Conservation (phyloP, 2,113 vertebrate genomes). For the Scomber colias region DNA sequence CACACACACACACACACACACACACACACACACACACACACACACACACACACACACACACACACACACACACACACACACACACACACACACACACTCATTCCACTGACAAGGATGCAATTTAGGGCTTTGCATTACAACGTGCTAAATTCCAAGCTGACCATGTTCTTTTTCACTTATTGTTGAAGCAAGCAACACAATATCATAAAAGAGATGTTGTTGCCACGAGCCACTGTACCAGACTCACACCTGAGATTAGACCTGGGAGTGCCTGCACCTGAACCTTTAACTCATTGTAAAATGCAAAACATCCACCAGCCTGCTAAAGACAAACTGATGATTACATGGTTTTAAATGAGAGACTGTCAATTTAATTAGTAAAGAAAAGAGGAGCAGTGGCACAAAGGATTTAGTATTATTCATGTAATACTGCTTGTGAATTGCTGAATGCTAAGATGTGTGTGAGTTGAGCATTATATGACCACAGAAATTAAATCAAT, state of each 20-base stretch:
- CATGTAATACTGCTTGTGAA: background rate
- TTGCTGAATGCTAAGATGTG: background rate
- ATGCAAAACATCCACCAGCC: background rate
- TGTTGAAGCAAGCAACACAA: constrained; percentile 25
- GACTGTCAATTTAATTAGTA: background rate
- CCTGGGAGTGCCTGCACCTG: background rate
- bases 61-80: too few relatives aligned
- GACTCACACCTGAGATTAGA: constrained; percentile 47
- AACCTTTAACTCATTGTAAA: constrained; percentile 2
- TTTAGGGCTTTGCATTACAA: constrained; percentile 36
- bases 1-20: background rate
- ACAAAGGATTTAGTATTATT: background rate
- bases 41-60: too few relatives aligned
- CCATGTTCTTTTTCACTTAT: constrained; percentile 13
- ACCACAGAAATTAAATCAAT: constrained; percentile 1
- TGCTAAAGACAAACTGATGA: background rate
- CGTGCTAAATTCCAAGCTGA: constrained; percentile 12
- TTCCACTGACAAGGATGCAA: constrained; percentile 36
- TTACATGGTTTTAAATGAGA: background rate
- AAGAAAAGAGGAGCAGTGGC: background rate
- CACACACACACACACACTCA: background rate
- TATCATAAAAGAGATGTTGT: constrained; percentile 23
- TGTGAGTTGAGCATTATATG: background rate
- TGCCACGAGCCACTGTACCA: constrained; percentile 16
- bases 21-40: background rate